Evolutionary conservation across 2,888 invertebrate genomes (phyloP), one percentile per base, ranked within the genome.

Genomic region (Cheilosia scutellata): DNA sequence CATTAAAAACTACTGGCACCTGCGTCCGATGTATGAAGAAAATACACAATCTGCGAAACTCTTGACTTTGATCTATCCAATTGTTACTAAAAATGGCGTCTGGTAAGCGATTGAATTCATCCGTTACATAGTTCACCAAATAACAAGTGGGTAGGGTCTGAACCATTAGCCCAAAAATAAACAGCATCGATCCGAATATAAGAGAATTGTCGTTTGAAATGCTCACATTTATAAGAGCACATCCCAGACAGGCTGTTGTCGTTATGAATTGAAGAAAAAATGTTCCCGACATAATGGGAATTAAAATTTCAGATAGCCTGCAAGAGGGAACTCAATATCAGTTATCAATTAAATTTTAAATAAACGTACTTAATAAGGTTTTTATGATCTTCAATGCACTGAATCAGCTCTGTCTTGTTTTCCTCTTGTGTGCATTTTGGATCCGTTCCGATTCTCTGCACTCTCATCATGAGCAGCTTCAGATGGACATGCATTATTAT

Each of bases 91-190:
- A 90, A 0, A 90, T 87, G 0, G 90, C 88, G 75, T 89, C 76
- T 1, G 89, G 84, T 29, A 90, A 70, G 4, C 82, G 68, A n/a
- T 87, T 65, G 16, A 89, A 88, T 47, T 90, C 90, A 5, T 88
- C 88, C 9, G 86, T 80, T 6, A 90, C 68, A 62, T 83, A 88
- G 20, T 89, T 90, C 37, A 89, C 89, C n/a, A 89, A 88, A 20
- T 87, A 90, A 51, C 90, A 90, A 31, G 89, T 88, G 0, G 90
- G 90, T 25, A 90, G 88, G 0, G 90, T 89, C 70, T 90, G 89
- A 16, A 88, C 55, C 20, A 90, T 40, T 1, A 90, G 88, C 0
- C 87, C 49, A 70, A 90, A 75, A n/a, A 88, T 90, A 11, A 82
- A 88, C 7, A 51, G 4, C 0, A 89, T n/a, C 0, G 89, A 88